These are phyloP conservation scores for Tipula confusa DNA, from an alignment of 2,888 invertebrate species.

Conservation along the genomic window DNA sequence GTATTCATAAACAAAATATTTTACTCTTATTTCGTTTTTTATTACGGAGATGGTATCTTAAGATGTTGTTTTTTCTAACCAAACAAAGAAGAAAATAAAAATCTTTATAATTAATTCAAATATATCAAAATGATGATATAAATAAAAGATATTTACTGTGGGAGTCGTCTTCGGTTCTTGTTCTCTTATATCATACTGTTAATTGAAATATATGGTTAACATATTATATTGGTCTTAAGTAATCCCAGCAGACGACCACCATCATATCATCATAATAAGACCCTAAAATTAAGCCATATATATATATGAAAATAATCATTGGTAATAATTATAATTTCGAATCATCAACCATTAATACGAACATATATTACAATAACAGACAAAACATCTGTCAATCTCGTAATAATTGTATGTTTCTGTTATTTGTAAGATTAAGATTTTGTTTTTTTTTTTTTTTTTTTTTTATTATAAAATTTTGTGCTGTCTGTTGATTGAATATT, in stretches of 20 bases:
- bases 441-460: no score
- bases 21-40: neutral
- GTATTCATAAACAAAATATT: neutral
- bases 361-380: neutral
- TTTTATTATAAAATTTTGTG: neutral
- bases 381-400: neutral
- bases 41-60: neutral
- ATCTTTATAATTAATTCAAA: neutral
- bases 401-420: neutral
- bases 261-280: neutral
- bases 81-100: neutral
- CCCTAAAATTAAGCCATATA: neutral
- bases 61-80: neutral
- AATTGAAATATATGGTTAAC: neutral
- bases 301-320: neutral
- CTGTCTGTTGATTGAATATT: neutral
- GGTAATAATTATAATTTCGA: neutral
- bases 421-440: neutral
- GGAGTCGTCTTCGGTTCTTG: neutral
- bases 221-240: neutral
- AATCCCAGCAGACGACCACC: neutral
- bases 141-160: neutral
- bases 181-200: neutral
- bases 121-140: neutral
- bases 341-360: neutral